Evolutionary conservation across 2,888 invertebrate species (phyloP).

Genomic region (Clitarchus hookeri): DNA sequence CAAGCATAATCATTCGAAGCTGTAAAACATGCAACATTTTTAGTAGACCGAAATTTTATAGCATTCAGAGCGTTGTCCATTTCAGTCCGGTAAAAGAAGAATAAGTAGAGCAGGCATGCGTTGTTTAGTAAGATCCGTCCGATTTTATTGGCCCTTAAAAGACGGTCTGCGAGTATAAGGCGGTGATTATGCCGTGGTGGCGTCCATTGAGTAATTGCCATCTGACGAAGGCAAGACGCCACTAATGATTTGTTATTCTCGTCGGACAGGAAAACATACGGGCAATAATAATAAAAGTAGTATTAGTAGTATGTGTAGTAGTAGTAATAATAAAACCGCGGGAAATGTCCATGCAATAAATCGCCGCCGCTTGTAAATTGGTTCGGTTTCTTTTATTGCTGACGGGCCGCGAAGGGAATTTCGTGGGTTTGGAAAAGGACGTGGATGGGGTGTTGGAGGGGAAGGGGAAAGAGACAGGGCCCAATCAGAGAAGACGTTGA

Average conservation of each 20-base stretch:
- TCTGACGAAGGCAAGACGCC: slow-evolving; percentile 19
- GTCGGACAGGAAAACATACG: not conserved
- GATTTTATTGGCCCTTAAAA: slow-evolving; percentile 24
- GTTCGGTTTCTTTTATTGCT: slow-evolving; percentile 3
- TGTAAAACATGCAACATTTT: no score
- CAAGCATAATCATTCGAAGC: no score
- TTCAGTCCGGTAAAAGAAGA: not conserved
- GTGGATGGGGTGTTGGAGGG: not conserved
- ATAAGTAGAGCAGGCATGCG: not conserved
- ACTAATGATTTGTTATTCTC: slow-evolving; percentile 23
- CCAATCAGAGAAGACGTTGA: not conserved
- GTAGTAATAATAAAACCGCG: not conserved
- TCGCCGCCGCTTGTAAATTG: slow-evolving; percentile 21
- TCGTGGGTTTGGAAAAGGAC: not conserved
- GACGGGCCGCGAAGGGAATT: slow-evolving; percentile 1
- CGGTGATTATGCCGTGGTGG: slow-evolving; percentile 21
- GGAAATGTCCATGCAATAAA: slow-evolving; percentile 22
- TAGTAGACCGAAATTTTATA: not conserved
- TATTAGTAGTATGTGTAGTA: not conserved
- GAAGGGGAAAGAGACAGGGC: not conserved
- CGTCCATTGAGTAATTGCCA: slow-evolving; percentile 15
- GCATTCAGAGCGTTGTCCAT: not conserved
- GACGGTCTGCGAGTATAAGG: not conserved
- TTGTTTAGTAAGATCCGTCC: not conserved
- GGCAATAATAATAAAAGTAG: not conserved